These are phyloP conservation scores for honey bee (Apis mellifera) DNA, from an alignment of 1,140 invertebrate species.

Conservation along the genomic window Amel_HAv3.1 CM009944.2:9087001-9087500, in stretches of 20 bases:
- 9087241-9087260: slow-evolving; percentile 90
- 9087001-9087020: slow-evolving; percentile 94
- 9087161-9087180: slow-evolving; percentile 1
- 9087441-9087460: neutral
- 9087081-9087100: neutral
- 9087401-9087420: slow-evolving; percentile 86
- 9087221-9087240: slow-evolving; percentile 80
- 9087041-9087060: slow-evolving; percentile 90
- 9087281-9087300: slow-evolving; percentile 79
- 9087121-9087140: neutral
- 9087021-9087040: slow-evolving; percentile 89
- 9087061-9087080: slow-evolving; percentile 77
- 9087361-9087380: slow-evolving; percentile 92
- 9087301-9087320: slow-evolving; percentile 2
- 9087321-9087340: slow-evolving; percentile 30
- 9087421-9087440: slow-evolving; percentile 68
- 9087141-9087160: slow-evolving; percentile 23
- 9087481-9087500: slow-evolving; percentile 75
- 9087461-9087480: neutral
- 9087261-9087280: slow-evolving; percentile 86
- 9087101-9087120: neutral
- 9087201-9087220: too few species aligned
- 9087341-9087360: slow-evolving; percentile 83
- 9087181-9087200: too few species aligned
- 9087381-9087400: slow-evolving; percentile 94